phyloP scores from a whole-genome alignment of 2,888 invertebrate species.

The Tortricodes alternella region DNA sequence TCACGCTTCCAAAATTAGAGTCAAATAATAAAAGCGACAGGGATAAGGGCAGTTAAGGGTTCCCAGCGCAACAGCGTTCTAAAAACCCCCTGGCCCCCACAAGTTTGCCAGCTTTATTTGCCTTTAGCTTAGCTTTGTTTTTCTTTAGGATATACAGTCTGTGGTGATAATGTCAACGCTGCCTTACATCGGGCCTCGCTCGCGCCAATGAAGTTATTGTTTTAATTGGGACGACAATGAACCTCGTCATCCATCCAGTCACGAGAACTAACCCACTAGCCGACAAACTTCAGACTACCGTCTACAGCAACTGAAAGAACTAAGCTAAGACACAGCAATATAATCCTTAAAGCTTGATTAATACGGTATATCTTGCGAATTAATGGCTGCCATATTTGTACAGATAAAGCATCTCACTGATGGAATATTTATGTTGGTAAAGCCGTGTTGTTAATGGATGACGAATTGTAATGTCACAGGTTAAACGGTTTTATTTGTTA shows the following conservation, averaged over 20 bases:
- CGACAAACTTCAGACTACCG: neutral
- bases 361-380: neutral
- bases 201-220: constrained; percentile 13
- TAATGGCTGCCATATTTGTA: neutral
- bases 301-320: neutral
- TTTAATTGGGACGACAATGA: constrained; percentile 30
- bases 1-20: too few species aligned
- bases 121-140: too few species aligned
- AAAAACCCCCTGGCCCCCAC: too few species aligned
- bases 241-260: constrained; percentile 11
- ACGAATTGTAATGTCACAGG: constrained; percentile 19
- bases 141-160: neutral
- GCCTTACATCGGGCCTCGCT: neutral
- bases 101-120: too few species aligned
- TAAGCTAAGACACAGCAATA: neutral
- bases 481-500: constrained; percentile 1
- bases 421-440: constrained; percentile 2
- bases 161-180: neutral
- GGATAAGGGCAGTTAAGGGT: too few species aligned
- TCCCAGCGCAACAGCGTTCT: too few species aligned
- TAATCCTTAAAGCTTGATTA: neutral
- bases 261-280: constrained; percentile 5
- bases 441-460: constrained; percentile 5
- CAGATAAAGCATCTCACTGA: neutral
- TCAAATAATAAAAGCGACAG: too few species aligned